phyloP scores from a whole-genome alignment of 2,888 invertebrate genomes.

The Periphyllus acericola region DNA sequence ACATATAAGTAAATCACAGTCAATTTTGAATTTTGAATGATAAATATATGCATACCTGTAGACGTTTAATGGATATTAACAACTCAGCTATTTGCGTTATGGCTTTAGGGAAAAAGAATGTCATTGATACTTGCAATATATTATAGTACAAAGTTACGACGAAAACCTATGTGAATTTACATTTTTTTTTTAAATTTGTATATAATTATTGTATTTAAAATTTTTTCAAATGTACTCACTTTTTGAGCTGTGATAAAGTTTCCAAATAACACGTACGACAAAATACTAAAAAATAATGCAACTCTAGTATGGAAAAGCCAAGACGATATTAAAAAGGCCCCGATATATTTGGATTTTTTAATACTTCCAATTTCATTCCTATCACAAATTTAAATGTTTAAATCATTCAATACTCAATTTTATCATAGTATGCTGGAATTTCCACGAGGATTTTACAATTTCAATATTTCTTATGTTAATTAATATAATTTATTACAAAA shows the following conservation, averaged over 20 bases:
- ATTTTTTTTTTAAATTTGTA: neutral
- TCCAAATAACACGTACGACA: conserved; percentile 76
- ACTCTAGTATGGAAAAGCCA: conserved; percentile 84
- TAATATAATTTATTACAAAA: too few relatives aligned
- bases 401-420: neutral
- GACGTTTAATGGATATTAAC: conserved; percentile 77
- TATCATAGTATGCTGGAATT: neutral
- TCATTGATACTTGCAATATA: conserved; percentile 84
- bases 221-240: conserved; percentile 68
- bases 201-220: neutral
- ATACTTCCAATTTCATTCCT: conserved; percentile 79
- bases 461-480: too few relatives aligned
- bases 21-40: neutral
- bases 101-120: conserved; percentile 86
- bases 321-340: conserved; percentile 78
- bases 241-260: conserved; percentile 77
- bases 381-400: conserved; percentile 63
- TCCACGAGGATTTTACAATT: conserved; percentile 61
- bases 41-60: conserved; percentile 68
- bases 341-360: conserved; percentile 76
- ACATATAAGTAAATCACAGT: neutral
- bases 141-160: conserved; percentile 89
- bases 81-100: conserved; percentile 84
- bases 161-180: conserved; percentile 71
- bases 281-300: conserved; percentile 79